Percentiles rank a stretch among this genome's conserved stretches.
These are phyloP conservation scores for Peromyscus leucopus DNA, from an alignment of 2,113 vertebrate species.

Conservation along the genomic window DNA sequence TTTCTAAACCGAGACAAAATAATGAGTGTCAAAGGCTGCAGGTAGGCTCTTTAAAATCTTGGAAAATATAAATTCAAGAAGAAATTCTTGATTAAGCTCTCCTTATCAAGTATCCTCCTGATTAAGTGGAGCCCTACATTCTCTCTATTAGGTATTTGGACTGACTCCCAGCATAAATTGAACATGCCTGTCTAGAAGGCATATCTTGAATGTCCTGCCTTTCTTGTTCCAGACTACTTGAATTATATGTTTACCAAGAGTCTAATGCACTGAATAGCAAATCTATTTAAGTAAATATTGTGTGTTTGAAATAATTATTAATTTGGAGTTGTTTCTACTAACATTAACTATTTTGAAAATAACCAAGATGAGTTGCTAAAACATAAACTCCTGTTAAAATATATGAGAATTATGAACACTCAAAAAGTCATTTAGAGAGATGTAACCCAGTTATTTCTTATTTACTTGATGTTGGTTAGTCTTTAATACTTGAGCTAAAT, in stretches of 20 bases:
- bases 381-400: conserved; percentile 19
- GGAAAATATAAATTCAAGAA: conserved; percentile 6
- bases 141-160: background rate
- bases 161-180: conserved; percentile 24
- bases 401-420: background rate
- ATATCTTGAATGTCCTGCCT: background rate
- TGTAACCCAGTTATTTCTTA: background rate
- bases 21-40: background rate
- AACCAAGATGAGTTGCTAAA: background rate
- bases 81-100: conserved; percentile 31
- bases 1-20: conserved; percentile 6
- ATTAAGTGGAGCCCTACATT: background rate
- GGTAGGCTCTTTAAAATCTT: conserved; percentile 3
- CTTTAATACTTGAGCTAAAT: background rate
- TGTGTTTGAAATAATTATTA: background rate
- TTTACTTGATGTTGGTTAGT: background rate
- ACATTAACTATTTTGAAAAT: conserved; percentile 31
- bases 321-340: background rate
- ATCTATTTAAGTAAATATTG: conserved; percentile 16
- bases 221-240: background rate
- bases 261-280: background rate
- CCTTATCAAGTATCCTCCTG: conserved; percentile 23
- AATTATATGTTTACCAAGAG: conserved; percentile 16
- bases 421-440: conserved; percentile 10
- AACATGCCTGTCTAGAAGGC: background rate